phyloP scores from a whole-genome alignment of 30 jellyfish, hydroid and myxozoan genomes.

The Aurelia coerulea region DNA sequence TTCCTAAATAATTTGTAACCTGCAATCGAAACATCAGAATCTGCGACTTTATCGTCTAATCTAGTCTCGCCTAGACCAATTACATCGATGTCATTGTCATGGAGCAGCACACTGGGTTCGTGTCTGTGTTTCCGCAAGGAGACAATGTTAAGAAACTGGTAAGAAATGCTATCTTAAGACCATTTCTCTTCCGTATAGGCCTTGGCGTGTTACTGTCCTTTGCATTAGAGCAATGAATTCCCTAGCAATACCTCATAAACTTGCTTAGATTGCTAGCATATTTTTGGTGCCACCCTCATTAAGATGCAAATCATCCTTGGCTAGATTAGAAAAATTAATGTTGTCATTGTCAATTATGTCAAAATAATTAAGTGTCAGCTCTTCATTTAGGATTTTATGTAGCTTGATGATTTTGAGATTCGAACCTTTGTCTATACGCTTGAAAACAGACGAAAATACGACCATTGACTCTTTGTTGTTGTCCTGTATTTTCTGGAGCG shows the following conservation, averaged over 20 bases:
- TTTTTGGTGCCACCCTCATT: slow-evolving; percentile 38
- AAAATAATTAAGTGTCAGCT: no score
- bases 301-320: slow-evolving; percentile 6
- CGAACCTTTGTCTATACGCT: not conserved
- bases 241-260: slow-evolving; percentile 9
- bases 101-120: not conserved
- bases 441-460: not conserved
- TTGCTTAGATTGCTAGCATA: slow-evolving; percentile 20
- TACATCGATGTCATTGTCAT: slow-evolving; percentile 34
- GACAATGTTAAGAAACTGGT: not conserved
- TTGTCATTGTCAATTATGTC: no score
- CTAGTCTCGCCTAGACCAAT: slow-evolving; percentile 44
- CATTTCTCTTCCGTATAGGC: slow-evolving; percentile 23
- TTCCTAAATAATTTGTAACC: no score
- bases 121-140: not conserved
- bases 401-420: no score
- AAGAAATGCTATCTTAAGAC: not conserved
- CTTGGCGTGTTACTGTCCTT: not conserved
- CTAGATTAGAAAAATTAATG: no score
- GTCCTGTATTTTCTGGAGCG: slow-evolving; percentile 19
- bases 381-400: no score
- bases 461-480: slow-evolving; percentile 1
- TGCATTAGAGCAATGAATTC: not conserved
- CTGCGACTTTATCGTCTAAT: not conserved
- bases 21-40: no score